These are phyloP conservation scores for Deroplatys truncata DNA, from an alignment of 2,888 invertebrate genomes.

Conservation along the genomic window DNA sequence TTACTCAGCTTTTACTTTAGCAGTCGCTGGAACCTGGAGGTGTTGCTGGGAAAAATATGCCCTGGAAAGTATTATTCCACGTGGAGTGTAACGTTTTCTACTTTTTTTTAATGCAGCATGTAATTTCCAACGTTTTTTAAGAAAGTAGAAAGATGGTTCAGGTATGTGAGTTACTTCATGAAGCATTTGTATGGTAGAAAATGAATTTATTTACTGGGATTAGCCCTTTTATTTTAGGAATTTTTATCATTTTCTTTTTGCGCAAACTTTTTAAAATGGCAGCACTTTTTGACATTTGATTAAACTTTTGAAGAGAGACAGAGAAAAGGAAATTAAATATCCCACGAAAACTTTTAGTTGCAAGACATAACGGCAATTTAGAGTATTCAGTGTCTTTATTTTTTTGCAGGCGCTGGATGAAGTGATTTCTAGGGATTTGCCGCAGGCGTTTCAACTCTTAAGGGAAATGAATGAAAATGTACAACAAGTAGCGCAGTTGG, in stretches of 20 bases:
- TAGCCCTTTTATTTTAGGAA: neutral
- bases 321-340: neutral
- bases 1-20: too few relatives aligned
- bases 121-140: neutral
- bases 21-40: too few relatives aligned
- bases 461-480: conserved; percentile 80
- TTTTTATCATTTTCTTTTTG: neutral
- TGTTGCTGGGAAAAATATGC: conserved; percentile 4
- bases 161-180: conserved; percentile 2
- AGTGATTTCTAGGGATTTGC: conserved; percentile 62
- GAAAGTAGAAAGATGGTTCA: conserved; percentile 15
- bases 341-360: neutral
- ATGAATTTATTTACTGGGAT: neutral
- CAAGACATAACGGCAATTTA: neutral
- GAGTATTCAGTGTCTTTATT: neutral
- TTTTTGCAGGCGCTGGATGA: conserved; percentile 53
- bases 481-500: conserved; percentile 74
- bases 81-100: conserved; percentile 12
- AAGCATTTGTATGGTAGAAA: neutral
- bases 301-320: neutral
- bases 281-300: conserved; percentile 2
- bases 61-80: neutral
- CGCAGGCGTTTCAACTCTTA: conserved; percentile 69
- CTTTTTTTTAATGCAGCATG: neutral
- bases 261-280: conserved; percentile 18